Percentiles rank a stretch among this genome's conserved stretches.
phyloP scores from a whole-genome alignment of 2,888 invertebrate species.

The Eledona agricola region DNA sequence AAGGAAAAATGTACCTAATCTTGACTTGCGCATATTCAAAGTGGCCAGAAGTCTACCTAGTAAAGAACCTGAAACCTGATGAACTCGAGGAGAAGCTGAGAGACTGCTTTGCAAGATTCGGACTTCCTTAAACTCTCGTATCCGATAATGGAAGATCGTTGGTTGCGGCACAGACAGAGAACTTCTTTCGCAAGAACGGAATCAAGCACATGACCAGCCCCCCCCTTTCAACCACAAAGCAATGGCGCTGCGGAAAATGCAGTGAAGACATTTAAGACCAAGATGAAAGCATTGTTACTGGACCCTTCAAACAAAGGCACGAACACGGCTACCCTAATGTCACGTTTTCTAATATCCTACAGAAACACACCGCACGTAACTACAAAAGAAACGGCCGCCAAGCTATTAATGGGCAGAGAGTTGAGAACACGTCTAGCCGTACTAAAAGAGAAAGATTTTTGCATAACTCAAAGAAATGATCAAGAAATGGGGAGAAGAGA shows the following conservation, averaged over 20 bases:
- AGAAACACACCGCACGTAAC: slow-evolving; percentile 10
- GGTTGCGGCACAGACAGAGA: slow-evolving; percentile 12
- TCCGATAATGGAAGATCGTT: neutral
- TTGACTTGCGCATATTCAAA: too few relatives aligned
- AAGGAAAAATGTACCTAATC: too few relatives aligned
- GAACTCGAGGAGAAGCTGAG: too few relatives aligned
- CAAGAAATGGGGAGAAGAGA: too few relatives aligned
- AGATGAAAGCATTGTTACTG: slow-evolving; percentile 5
- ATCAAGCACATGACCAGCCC: slow-evolving; percentile 28
- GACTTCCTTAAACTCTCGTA: neutral
- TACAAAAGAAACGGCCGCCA: slow-evolving; percentile 17
- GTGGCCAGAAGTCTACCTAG: too few relatives aligned
- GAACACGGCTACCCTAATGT: slow-evolving; percentile 2
- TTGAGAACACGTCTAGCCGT: too few relatives aligned
- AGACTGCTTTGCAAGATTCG: neutral
- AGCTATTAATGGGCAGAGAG: slow-evolving; percentile 17
- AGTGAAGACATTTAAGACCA: slow-evolving; percentile 25
- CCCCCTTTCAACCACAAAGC: slow-evolving; percentile 20
- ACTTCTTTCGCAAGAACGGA: slow-evolving; percentile 26
- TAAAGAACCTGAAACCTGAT: too few relatives aligned
- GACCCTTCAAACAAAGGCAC: slow-evolving; percentile 8
- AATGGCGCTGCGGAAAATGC: slow-evolving; percentile 30
- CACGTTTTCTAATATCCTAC: slow-evolving; percentile 14
- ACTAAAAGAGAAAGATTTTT: too few relatives aligned
- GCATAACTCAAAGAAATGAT: too few relatives aligned